Conservation (phyloP, 2,113 vertebrate species). For the Corydoras maculifer region DNA sequence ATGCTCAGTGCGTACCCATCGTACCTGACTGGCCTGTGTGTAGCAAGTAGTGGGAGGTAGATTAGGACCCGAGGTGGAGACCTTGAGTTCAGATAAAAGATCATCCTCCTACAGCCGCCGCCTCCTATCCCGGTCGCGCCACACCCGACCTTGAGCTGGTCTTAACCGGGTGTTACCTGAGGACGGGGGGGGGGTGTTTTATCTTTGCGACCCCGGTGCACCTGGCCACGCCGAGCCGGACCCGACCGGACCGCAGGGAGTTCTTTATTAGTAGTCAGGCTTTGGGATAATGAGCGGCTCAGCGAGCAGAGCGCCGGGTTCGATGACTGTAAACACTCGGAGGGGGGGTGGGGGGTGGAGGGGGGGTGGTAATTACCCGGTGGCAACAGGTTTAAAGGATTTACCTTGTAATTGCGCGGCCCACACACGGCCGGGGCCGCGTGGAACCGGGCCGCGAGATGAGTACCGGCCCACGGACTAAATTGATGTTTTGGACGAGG, state of each 20-base stretch:
- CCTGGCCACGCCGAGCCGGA: conserved; percentile 26
- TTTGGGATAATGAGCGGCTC: conserved; percentile 54
- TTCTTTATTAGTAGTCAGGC: conserved; percentile 56
- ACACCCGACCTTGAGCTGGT: too few species aligned
- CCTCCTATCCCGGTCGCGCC: too few species aligned
- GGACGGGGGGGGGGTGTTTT: too few species aligned
- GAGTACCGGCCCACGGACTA: conserved; percentile 17
- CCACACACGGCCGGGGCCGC: conserved; percentile 48
- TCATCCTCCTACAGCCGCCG: too few species aligned
- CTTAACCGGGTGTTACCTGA: too few species aligned
- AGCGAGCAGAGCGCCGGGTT: conserved; percentile 53
- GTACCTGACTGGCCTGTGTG: too few species aligned
- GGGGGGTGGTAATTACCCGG: conserved; percentile 66
- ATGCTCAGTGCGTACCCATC: too few species aligned
- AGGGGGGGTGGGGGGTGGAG: too few species aligned
- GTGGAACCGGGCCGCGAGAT: conserved; percentile 22
- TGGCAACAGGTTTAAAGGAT: conserved; percentile 48
- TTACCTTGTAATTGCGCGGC: conserved; percentile 53
- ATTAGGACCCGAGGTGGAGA: too few species aligned
- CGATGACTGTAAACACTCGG: conserved; percentile 66
- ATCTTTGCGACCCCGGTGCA: too few species aligned
- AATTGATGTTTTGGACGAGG: conserved; percentile 29
- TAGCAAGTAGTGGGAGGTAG: too few species aligned
- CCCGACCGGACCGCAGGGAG: conserved; percentile 41
- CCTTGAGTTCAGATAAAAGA: too few species aligned